Base-by-base conservation (phyloP, 2,113 vertebrate species). In the Perca flavescens region DNA sequence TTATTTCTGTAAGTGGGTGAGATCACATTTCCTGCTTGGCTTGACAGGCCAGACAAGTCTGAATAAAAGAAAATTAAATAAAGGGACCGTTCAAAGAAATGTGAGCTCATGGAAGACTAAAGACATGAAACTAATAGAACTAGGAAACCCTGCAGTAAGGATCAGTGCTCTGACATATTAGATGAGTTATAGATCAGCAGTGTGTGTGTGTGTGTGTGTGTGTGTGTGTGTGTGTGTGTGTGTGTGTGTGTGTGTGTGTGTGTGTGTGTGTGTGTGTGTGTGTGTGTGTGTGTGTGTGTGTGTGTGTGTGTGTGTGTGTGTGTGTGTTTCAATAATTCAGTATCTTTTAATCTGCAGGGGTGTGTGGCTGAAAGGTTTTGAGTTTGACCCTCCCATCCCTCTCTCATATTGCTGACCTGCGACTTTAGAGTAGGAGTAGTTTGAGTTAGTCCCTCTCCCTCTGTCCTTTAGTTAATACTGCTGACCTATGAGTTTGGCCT, bases 401-500 rank as follows among this genome's bases (percentile, higher is more conserved):
- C 65, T 70, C 68, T 75, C 53, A 28, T 89, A 77, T 71, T 84
- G 93, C 90, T 91, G 91, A 92, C 82, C 46, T 81, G 82, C 9
- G 8, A 72, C 40, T 87, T 91, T 77, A 6, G 69, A 80, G 34
- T 74, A 28, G 3, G 60, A 88, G 47, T 34, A 54, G 28, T 76
- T 72, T 31, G 11, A 73, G 85, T 79, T 47, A 11, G 53, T 67
- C 77, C 68, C 54, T 76, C 31, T 52, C 66, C 79, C 47, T 77
- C 82, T 68, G 80, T 82, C 81, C 72, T 79, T 34, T 28, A 25
- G 25, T 74, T 84, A 64, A 75, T 80, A 75, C 62, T 66, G 87
- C 89, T 94, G 93, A 94, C 89, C 92, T 90, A 8, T 70, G 76
- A 75, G 75, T 88, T 88, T 60, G 84, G 70, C 77, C 83, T 60